Evolutionary conservation across 2,113 vertebrate genomes (phyloP).

Genomic region (Calonectris borealis): DNA sequence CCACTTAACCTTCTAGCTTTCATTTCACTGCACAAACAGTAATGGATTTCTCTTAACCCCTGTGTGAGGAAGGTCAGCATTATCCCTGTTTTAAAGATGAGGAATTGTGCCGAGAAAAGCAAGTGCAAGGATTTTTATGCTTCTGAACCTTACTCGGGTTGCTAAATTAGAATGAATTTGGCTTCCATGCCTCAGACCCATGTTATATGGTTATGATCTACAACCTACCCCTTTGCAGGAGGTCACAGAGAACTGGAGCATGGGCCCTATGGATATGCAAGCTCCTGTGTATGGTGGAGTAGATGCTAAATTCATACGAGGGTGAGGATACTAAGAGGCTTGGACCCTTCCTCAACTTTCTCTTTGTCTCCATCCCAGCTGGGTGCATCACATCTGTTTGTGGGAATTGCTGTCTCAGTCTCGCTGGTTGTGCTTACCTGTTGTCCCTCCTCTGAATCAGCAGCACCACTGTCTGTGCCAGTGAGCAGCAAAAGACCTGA

Average conservation of each 20-base stretch:
- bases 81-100: conserved; percentile 10
- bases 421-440: background rate
- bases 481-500: background rate
- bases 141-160: background rate
- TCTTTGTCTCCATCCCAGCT: background rate
- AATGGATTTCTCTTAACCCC: conserved; percentile 39
- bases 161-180: background rate
- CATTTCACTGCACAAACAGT: conserved; percentile 36
- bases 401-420: background rate
- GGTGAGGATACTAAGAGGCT: background rate
- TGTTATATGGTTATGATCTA: background rate
- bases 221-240: background rate
- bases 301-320: background rate
- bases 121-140: background rate
- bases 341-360: background rate
- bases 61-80: background rate
- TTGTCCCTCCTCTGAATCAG: background rate
- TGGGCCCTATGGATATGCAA: fast-evolving
- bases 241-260: background rate
- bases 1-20: conserved; percentile 42
- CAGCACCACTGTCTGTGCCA: background rate
- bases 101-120: background rate
- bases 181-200: background rate
- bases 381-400: fast-evolving
- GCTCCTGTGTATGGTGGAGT: background rate